Base-by-base conservation (phyloP, 2,888 invertebrate species). In the Nipponacmea schrenckii region DNA sequence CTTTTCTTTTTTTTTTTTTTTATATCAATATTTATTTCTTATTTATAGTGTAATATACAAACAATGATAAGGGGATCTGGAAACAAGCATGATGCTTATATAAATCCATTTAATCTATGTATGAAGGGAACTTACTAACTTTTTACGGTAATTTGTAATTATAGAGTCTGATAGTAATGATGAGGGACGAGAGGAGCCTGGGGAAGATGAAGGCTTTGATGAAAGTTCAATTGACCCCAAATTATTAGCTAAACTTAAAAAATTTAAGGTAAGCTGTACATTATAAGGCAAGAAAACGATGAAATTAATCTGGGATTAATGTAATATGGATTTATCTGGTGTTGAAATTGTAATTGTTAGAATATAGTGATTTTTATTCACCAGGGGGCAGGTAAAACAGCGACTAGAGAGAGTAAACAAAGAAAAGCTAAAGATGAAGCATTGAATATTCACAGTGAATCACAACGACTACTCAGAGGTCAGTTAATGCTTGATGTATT, bases 381-480 rank as follows among this genome's bases (percentile, higher is more conserved):
- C 10, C 39, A 39, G 56, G 20, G 50, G 56, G 56, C 56, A 24
- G 44, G 45, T 31, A 44, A 48, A 3, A 17, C 17, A 17, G 17
- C 26, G 10, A 50, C 27, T 5, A 66, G 73, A 67, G 67, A 67
- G 67, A 71, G 67, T 70, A 75, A 67, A 67, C 70, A 68, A 50
- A 72, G 66, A 72, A 79, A 71, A 68, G 68, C 75, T 14, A 78
- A 78, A 70, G 82, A 83, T n/a, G 79, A 79, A 24, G 71, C 79
- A 66, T 45, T 80, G 17, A 92, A 93, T 82, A 94, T 96, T 76
- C 93, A 93, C 84, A 94, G 95, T 87, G 95, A 95, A 89, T 94
- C 94, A 0, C 95, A 96, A 87, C 91, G 95, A 70, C 91, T 95
- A 90, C 86, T 94, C 14, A 91, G 96, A 79, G 86, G 87, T 87